Evolutionary conservation across 1,140 invertebrate genomes (phyloP).

Genomic region (Oryzaephilus surinamensis): DNA sequence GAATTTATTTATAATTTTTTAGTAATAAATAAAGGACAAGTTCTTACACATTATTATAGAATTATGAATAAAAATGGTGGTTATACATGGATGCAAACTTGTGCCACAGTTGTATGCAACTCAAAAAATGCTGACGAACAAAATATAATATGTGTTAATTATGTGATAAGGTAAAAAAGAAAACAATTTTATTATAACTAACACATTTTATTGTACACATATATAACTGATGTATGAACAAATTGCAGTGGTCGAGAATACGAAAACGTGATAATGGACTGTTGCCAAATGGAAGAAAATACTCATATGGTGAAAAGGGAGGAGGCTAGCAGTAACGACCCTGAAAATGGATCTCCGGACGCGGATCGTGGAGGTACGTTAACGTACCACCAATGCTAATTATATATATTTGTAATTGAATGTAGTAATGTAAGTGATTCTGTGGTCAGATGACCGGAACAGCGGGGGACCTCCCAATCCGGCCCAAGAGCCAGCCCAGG

Average conservation of each 20-base stretch:
- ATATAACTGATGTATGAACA: no score
- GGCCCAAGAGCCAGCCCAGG: slow-evolving; percentile 41
- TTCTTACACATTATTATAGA: slow-evolving; percentile 90
- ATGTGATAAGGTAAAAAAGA: slow-evolving; percentile 70
- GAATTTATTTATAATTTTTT: slow-evolving; percentile 20
- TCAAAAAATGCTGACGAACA: slow-evolving; percentile 92
- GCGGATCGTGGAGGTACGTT: slow-evolving; percentile 62
- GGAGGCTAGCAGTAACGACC: slow-evolving; percentile 65
- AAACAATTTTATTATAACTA: slow-evolving; percentile 2
- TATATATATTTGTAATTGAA: slow-evolving; percentile 17
- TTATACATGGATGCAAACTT: slow-evolving; percentile 93
- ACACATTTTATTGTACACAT: slow-evolving; percentile 1
- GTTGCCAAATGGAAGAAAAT: slow-evolving; percentile 78
- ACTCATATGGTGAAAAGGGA: slow-evolving; percentile 66
- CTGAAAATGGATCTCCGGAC: slow-evolving; percentile 76
- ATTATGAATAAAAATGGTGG: slow-evolving; percentile 93
- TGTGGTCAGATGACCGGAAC: slow-evolving; percentile 43
- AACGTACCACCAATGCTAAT: slow-evolving; percentile 34
- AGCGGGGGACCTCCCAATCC: slow-evolving; percentile 45
- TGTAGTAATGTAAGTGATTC: slow-evolving; percentile 26
- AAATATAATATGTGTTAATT: slow-evolving; percentile 93
- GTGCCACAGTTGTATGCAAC: slow-evolving; percentile 91
- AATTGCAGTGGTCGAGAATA: slow-evolving; percentile 81
- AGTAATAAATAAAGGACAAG: slow-evolving; percentile 96
- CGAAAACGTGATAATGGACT: slow-evolving; percentile 83